Conservation (phyloP, 2,888 invertebrate species). For the Flabesymbios commensalis region DNA sequence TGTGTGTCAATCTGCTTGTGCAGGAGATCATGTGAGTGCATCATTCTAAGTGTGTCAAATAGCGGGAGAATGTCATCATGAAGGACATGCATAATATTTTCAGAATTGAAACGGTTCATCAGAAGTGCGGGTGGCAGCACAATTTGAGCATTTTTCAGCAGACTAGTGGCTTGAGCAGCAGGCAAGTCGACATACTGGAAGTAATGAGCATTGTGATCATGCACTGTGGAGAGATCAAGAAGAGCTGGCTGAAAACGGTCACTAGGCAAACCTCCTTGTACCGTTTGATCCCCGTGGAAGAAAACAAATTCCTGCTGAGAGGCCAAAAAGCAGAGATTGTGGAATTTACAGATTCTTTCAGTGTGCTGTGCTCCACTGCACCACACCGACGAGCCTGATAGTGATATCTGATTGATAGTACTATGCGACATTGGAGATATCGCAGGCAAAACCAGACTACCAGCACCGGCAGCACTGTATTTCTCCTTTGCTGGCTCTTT, state of each 20-base stretch:
- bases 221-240: conserved; percentile 59
- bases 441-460: too few relatives aligned
- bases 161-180: conserved; percentile 14
- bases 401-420: neutral
- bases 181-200: conserved; percentile 55
- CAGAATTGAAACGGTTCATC: conserved; percentile 63
- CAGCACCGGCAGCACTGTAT: too few relatives aligned
- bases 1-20: conserved; percentile 41
- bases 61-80: conserved; percentile 66
- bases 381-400: conserved; percentile 40
- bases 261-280: conserved; percentile 47
- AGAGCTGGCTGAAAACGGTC: conserved; percentile 45
- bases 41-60: conserved; percentile 53
- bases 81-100: conserved; percentile 66
- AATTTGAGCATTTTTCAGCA: neutral
- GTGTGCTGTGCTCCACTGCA: conserved; percentile 42
- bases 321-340: conserved; percentile 61
- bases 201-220: conserved; percentile 56
- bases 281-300: conserved; percentile 46
- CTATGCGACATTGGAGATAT: too few relatives aligned
- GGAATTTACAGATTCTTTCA: conserved; percentile 56
- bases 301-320: conserved; percentile 57
- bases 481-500: too few relatives aligned
- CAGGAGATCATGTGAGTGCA: conserved; percentile 31
- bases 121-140: conserved; percentile 39